These are phyloP conservation scores for Fragum whitleyi DNA, from an alignment of 2,888 invertebrate genomes.

Conservation along the genomic window DNA sequence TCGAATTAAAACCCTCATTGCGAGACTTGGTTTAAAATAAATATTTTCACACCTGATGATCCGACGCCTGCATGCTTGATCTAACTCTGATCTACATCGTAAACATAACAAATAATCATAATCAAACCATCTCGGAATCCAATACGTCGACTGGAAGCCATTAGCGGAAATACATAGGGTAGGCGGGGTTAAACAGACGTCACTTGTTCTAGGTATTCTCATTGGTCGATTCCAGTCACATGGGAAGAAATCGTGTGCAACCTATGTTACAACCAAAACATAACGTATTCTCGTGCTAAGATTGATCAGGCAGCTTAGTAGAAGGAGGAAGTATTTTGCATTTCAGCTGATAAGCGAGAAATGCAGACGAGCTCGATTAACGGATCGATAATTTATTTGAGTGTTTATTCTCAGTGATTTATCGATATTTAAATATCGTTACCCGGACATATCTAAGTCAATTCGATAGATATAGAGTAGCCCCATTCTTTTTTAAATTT, in stretches of 20 bases:
- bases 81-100: not conserved
- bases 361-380: not conserved
- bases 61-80: conserved; percentile 38
- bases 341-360: conserved; percentile 12
- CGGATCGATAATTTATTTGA: not conserved
- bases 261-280: conserved; percentile 66
- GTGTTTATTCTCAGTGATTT: not conserved
- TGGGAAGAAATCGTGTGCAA: conserved; percentile 42
- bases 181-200: conserved; percentile 52
- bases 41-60: conserved; percentile 46
- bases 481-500: too few species aligned
- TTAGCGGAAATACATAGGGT: conserved; percentile 61
- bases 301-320: not conserved
- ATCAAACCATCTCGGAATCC: conserved; percentile 24
- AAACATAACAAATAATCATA: not conserved
- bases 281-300: not conserved
- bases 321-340: not conserved
- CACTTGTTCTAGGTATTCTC: conserved; percentile 19
- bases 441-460: too few species aligned
- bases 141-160: conserved; percentile 51
- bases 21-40: not conserved
- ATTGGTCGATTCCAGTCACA: conserved; percentile 50
- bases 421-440: too few species aligned
- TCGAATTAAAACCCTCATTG: not conserved
- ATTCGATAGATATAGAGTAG: too few species aligned